Percentiles rank a stretch among this genome's conserved stretches.
Evolutionary conservation across 2,888 invertebrate species (phyloP).

Genomic region (Ormyrus pomaceus): DNA sequence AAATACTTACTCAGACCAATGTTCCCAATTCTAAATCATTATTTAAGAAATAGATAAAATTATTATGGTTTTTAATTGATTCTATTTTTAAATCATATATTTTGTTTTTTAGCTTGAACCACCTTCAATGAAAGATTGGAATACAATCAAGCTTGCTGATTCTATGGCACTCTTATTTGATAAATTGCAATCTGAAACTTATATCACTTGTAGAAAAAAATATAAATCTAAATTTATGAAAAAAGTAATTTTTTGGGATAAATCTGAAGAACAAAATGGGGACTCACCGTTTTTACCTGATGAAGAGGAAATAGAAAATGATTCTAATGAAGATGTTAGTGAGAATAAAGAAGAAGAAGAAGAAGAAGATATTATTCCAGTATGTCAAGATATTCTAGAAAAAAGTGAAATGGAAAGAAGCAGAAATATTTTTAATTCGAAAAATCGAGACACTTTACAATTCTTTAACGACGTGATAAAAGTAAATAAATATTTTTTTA

Average conservation of each 20-base stretch:
- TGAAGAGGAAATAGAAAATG: background rate
- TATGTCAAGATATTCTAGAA: too few species aligned
- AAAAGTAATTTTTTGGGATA: background rate
- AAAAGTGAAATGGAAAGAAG: too few species aligned
- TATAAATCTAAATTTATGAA: background rate
- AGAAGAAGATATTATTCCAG: too few species aligned
- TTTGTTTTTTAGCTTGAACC: constrained; percentile 25
- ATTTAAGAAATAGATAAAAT: too few species aligned
- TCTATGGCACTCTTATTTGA: background rate
- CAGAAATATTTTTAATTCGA: too few species aligned
- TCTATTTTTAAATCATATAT: background rate
- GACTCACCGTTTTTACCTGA: background rate
- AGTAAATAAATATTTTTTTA: too few species aligned
- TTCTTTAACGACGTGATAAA: too few species aligned
- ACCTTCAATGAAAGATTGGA: constrained; percentile 33
- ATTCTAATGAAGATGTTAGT: background rate
- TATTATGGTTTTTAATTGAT: too few species aligned
- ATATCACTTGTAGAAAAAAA: background rate
- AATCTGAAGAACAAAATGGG: background rate
- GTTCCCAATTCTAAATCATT: too few species aligned
- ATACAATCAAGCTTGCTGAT: constrained; percentile 25
- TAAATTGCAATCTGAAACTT: background rate
- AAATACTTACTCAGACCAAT: too few species aligned
- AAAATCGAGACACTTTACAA: too few species aligned
- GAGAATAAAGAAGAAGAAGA: too few species aligned